Conservation (phyloP, 2,888 invertebrate species). For the Coenonympha arcania region DNA sequence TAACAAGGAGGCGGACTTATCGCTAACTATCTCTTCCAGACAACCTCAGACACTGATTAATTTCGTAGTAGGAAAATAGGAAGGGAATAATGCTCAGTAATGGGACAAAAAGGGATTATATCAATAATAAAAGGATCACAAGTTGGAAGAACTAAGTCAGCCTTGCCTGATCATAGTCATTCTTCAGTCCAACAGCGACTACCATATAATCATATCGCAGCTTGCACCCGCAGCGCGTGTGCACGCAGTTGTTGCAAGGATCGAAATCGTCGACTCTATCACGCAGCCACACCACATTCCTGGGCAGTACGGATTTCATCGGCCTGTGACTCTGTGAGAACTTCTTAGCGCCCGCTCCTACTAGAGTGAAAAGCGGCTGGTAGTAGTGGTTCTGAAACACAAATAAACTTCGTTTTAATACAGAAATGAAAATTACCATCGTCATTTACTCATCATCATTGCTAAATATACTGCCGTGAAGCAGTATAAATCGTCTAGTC, state of each 20-base stretch:
- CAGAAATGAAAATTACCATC: not conserved
- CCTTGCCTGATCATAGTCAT: conserved; percentile 83
- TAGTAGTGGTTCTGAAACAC: conserved; percentile 85
- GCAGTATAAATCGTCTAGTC: no score
- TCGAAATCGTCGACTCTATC: conserved; percentile 81
- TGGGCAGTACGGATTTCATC: conserved; percentile 81
- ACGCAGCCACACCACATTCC: conserved; percentile 83
- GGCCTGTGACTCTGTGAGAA: conserved; percentile 76
- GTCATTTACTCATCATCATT: no score
- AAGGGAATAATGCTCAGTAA: no score
- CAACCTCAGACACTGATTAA: no score
- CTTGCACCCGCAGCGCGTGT: conserved; percentile 77
- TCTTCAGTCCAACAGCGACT: conserved; percentile 86
- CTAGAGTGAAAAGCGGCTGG: conserved; percentile 93
- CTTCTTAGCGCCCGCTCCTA: conserved; percentile 89
- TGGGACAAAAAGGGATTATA: no score
- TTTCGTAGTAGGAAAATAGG: no score
- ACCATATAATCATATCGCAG: conserved; percentile 88
- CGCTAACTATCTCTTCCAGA: no score
- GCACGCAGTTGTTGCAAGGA: conserved; percentile 81
- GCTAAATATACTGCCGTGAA: no score
- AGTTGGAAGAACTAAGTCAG: not conserved
- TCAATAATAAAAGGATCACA: no score
- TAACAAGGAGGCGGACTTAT: no score
- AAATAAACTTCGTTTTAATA: no score